These are phyloP conservation scores for Platynereis dumerilii DNA, from an alignment of 2,888 invertebrate genomes.

Conservation along the genomic window DNA sequence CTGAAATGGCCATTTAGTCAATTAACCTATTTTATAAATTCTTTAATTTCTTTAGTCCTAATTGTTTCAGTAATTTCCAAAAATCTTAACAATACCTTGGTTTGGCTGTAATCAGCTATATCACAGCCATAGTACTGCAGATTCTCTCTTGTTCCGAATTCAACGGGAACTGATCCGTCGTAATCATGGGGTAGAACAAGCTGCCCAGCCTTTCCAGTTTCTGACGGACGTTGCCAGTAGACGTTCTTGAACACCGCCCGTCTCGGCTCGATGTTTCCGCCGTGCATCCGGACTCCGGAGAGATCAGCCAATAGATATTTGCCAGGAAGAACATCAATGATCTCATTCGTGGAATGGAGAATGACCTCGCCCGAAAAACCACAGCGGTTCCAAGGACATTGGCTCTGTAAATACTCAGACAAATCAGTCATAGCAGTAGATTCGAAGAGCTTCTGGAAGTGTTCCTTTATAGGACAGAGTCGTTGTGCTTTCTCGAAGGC, in stretches of 20 bases:
- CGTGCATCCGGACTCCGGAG: constrained; percentile 31
- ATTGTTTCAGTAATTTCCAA: too few relatives aligned
- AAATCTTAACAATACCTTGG: too few relatives aligned
- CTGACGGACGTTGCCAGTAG: constrained; percentile 28
- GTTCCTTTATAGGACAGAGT: neutral
- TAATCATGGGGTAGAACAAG: constrained; percentile 35
- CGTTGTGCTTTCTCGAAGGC: too few relatives aligned
- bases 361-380: constrained; percentile 35
- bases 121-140: constrained; percentile 36
- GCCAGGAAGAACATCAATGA: constrained; percentile 36
- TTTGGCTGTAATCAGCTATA: constrained; percentile 32
- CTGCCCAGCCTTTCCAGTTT: constrained; percentile 32
- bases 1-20: too few relatives aligned
- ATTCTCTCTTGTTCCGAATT: constrained; percentile 37
- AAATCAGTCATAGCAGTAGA: constrained; percentile 19
- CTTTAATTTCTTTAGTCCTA: too few relatives aligned
- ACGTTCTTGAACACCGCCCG: constrained; percentile 35
- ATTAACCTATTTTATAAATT: too few relatives aligned
- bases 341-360: constrained; percentile 36
- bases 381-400: constrained; percentile 36
- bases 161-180: constrained; percentile 30
- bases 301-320: constrained; percentile 37
- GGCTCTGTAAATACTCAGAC: constrained; percentile 27
- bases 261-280: constrained; percentile 34
- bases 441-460: constrained; percentile 11